phyloP scores from a whole-genome alignment of 2,113 vertebrate species.

The Callipepla squamata region DNA sequence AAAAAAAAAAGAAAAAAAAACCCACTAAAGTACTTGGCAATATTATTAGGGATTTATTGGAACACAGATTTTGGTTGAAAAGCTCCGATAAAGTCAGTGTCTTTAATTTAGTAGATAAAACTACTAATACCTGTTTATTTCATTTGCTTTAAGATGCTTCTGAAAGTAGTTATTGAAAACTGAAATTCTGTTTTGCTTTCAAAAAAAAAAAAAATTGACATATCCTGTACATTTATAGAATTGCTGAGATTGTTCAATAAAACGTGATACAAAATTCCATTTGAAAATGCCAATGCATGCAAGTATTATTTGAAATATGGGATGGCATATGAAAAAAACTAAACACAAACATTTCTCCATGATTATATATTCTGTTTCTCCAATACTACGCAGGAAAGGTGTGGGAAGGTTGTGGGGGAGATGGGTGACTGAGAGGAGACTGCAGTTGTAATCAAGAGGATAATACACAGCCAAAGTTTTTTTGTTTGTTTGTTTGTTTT shows the following conservation, averaged over 20 bases:
- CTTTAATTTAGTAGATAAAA: background rate
- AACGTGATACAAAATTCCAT: constrained; percentile 42
- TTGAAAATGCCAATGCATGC: constrained; percentile 31
- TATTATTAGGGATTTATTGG: background rate
- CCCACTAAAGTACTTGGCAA: background rate
- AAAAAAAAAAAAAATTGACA: background rate
- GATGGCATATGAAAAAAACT: background rate
- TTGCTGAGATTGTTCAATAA: constrained; percentile 14
- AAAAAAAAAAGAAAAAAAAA: background rate
- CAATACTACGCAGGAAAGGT: background rate
- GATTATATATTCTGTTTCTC: background rate
- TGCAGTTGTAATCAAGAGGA: background rate
- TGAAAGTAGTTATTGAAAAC: constrained; percentile 11
- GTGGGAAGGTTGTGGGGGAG: background rate
- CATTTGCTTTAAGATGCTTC: background rate
- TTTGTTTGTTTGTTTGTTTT: background rate
- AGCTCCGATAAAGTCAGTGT: background rate
- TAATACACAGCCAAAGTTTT: background rate
- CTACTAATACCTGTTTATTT: background rate
- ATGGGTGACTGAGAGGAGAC: background rate
- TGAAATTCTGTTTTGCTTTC: constrained; percentile 33
- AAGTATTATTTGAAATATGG: background rate
- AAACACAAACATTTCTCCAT: background rate
- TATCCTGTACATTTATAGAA: constrained; percentile 15
- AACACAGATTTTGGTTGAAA: background rate